Percentiles rank a stretch among this genome's conserved stretches.
Evolutionary conservation across 2,113 vertebrate genomes (phyloP).

Genomic region (Sinocyclocheilus anshuiensis): DNA sequence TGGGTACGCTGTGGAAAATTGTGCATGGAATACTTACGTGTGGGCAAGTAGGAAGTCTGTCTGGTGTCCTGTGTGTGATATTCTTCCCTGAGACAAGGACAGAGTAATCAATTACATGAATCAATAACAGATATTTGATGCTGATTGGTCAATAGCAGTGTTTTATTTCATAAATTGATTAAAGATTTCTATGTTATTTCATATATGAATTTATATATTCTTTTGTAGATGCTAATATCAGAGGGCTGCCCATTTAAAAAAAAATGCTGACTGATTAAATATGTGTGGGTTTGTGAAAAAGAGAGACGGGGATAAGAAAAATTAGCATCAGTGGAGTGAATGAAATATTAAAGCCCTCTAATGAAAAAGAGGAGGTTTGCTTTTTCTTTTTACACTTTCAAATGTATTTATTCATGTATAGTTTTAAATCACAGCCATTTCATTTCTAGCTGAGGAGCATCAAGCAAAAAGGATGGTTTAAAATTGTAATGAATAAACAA

Average conservation of each 20-base stretch:
- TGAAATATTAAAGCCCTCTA: constrained; percentile 71
- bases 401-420: constrained; percentile 91
- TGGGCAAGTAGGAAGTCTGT: not conserved
- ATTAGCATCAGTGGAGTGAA: constrained; percentile 47
- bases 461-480: constrained; percentile 89
- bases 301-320: constrained; percentile 11
- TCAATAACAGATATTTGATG: not conserved
- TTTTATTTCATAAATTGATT: not conserved
- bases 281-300: constrained; percentile 26
- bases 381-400: constrained; percentile 87
- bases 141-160: not conserved
- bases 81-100: not conserved
- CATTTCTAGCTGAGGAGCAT: constrained; percentile 80
- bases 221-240: not conserved
- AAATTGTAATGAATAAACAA: constrained; percentile 97
- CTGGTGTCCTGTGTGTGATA: not conserved
- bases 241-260: not conserved
- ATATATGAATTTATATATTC: not conserved
- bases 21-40: not conserved
- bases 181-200: not conserved
- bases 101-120: not conserved
- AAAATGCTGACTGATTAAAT: not conserved
- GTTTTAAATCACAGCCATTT: constrained; percentile 88
- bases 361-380: constrained; percentile 87
- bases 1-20: not conserved